phyloP scores from a whole-genome alignment of 2,797 vertebrate species.

The Botia kubotai region DNA sequence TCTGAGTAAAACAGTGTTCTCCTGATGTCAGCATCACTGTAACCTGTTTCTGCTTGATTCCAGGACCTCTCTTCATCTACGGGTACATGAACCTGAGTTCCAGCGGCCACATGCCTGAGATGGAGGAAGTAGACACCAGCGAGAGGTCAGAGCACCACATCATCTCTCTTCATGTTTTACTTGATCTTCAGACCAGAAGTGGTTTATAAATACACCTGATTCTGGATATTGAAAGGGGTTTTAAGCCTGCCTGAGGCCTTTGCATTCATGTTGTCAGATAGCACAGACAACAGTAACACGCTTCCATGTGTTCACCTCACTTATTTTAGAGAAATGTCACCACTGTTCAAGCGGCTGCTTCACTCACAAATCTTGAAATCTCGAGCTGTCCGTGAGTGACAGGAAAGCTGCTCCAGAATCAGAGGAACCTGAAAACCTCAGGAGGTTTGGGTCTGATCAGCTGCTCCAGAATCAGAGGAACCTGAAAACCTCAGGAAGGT shows the following conservation, averaged over 20 bases:
- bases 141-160: conserved; percentile 64
- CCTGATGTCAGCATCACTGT: conserved; percentile 18
- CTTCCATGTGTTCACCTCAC: conserved; percentile 23
- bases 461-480: neutral
- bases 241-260: conserved; percentile 8
- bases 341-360: neutral
- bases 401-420: neutral
- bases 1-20: neutral
- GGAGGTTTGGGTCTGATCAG: conserved; percentile 21
- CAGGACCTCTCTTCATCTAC: conserved; percentile 65
- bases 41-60: conserved; percentile 48
- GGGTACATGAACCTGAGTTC: conserved; percentile 66
- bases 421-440: neutral
- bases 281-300: neutral
- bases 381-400: too few relatives aligned
- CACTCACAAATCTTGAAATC: too few relatives aligned
- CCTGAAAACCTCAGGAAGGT: neutral
- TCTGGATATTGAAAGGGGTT: conserved; percentile 25
- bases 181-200: neutral
- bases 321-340: conserved; percentile 20
- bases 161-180: conserved; percentile 1
- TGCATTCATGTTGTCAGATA: conserved; percentile 28
- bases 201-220: conserved; percentile 15
- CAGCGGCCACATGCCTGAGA: conserved; percentile 65
- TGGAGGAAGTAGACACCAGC: conserved; percentile 67